Conservation (phyloP, 2,113 vertebrate genomes). For the Opisthocomus hoazin region DNA sequence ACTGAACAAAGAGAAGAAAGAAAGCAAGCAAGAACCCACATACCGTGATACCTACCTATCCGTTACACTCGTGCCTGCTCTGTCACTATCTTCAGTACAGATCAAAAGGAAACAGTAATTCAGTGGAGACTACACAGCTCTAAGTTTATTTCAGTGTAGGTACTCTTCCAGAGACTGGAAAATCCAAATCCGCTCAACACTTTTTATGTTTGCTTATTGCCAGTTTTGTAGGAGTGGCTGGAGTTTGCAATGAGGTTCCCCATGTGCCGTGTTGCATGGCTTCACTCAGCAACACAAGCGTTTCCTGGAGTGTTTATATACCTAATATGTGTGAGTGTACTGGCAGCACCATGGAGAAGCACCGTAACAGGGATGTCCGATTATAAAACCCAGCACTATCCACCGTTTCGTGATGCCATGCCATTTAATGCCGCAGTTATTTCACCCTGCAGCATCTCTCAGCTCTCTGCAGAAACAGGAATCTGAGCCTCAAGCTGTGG, state of each 20-base stretch:
- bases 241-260: background rate
- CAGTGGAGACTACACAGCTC: background rate
- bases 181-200: background rate
- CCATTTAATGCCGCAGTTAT: background rate
- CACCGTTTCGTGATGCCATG: background rate
- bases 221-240: background rate
- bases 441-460: background rate
- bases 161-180: background rate
- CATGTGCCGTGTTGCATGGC: accelerated
- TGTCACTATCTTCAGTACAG: background rate
- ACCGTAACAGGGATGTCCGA: accelerated
- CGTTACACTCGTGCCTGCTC: background rate
- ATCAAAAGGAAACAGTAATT: background rate
- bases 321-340: background rate
- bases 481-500: background rate
- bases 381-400: background rate
- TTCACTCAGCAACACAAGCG: background rate
- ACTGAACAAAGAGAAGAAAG: background rate
- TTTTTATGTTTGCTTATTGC: background rate
- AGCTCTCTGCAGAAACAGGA: background rate
- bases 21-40: background rate
- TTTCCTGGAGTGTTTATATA: background rate
- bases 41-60: background rate
- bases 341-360: background rate
- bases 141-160: background rate